Base-by-base conservation (phyloP, 2,888 invertebrate species). In the Catocala fraxini region DNA sequence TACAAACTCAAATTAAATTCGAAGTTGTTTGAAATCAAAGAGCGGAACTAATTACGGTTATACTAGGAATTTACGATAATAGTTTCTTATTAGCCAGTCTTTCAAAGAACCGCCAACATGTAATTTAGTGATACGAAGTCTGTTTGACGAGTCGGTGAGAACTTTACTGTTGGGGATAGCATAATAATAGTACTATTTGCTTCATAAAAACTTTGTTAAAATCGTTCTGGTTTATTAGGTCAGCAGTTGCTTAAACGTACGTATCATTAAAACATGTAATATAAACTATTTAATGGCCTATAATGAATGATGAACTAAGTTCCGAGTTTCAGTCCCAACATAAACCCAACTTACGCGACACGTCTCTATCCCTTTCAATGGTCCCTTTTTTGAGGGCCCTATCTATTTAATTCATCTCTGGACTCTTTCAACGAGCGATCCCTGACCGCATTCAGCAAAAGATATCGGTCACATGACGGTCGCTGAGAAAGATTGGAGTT, bases 351-450 rank as follows among this genome's bases (percentile, higher is more conserved):
- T 78, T 77, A 70, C 65, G 68, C 63, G 65, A 71, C 68, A 79
- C 79, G 78, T 83, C 79, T 83, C 79, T 75, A 83, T 83, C 87
- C 90, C 84, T 86, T 88, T 86, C 78, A 75, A 7, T 77, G 71
- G 81, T 87, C 88, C 89, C 88, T 89, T 90, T 90, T 90, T 89
- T 87, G 87, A 84, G 80, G 82, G 81, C 80, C 85, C 85, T 92
- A 92, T 92, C 93, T 90, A 90, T 91, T 93, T 93, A 92, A 93
- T 93, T 92, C 93, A 93, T 93, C 93, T 89, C 80, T 84, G 86
- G 88, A 91, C 89, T 92, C 92, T 91, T 93, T 91, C 88, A 91
- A 86, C 85, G 85, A 84, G 83, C 80, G 87, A 85, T 82, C 89
- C 88, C 89, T 89, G 90, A 88, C 89, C 91, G 91, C 89, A 89